Evolutionary conservation across 2,888 invertebrate genomes (phyloP).

Genomic region (Imbricaverruca yamaguchii): DNA sequence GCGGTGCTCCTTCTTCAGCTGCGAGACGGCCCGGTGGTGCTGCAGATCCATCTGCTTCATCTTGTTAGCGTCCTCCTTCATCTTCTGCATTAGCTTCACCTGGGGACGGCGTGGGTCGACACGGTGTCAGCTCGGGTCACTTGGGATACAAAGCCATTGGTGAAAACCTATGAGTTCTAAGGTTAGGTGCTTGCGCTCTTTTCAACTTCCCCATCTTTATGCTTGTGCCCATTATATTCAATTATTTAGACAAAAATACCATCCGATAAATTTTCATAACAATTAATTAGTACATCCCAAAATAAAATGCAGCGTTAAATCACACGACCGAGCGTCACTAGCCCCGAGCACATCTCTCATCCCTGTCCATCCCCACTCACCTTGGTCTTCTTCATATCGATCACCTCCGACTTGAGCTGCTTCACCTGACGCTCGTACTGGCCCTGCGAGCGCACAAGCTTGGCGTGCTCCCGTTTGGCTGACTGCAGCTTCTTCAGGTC

Average conservation of each 20-base stretch:
- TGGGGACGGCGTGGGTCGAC: neutral
- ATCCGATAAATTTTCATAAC: too few relatives aligned
- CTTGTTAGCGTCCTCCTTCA: conserved; percentile 80
- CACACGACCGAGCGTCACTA: too few relatives aligned
- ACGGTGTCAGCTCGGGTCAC: too few relatives aligned
- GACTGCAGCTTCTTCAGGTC: conserved; percentile 76
- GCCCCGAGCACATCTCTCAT: too few relatives aligned
- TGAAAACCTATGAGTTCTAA: too few relatives aligned
- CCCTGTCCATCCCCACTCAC: conserved; percentile 42
- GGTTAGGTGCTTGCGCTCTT: too few relatives aligned
- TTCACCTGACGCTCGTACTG: conserved; percentile 67
- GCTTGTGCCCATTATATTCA: too few relatives aligned
- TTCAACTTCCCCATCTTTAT: too few relatives aligned
- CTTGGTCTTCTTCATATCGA: conserved; percentile 75
- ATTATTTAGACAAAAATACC: too few relatives aligned
- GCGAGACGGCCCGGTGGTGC: conserved; percentile 77
- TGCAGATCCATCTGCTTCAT: conserved; percentile 74
- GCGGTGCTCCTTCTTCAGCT: conserved; percentile 79
- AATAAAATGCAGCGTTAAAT: too few relatives aligned
- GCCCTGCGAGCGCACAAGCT: conserved; percentile 69
- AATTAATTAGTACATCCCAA: too few relatives aligned
- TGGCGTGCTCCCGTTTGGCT: conserved; percentile 81
- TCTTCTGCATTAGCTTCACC: conserved; percentile 69
- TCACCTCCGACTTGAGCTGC: conserved; percentile 61
- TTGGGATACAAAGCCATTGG: too few relatives aligned